Evolutionary conservation across 35 echinoderm and acorn worm species (phyloP), one percentile per base, ranked within the genome.

Genomic region (Chiridota heheva): DNA sequence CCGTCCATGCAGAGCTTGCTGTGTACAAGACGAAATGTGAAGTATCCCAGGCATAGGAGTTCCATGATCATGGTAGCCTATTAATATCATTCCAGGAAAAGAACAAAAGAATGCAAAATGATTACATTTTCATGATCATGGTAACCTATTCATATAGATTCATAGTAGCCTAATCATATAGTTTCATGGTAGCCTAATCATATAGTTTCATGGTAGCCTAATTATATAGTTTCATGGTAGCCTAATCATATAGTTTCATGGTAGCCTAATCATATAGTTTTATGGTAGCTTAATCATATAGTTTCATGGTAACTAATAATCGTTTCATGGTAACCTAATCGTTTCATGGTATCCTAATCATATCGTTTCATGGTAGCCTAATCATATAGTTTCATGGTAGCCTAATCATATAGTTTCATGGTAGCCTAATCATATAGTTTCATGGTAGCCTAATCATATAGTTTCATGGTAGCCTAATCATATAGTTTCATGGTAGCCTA

Each of bases 11-110:
- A 98, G 34, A 46, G 84, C 22, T 76, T 78, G 73, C 75, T 82
- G 44, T 92, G 95, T 42, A 60, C 46, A 12, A 98, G 65, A 29
- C 95, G 72, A 31, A 88, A 75, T 40, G 35, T 56, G 32, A 92
- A 98, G 39, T 88, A 91, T 0, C 18, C 34, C 25, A 98, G 41
- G 42, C 95, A 98, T 35, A 64, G 36, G 5, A 84, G 37, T 44
- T 98, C 95, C 45, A 98, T 74, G 0, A 85, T 18, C 80, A 91
- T 91, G 16, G 95, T 81, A 30, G 69, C 70, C 95, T 96, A 48
- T 18, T 36, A 61, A 42, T 17, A 59, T 22, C 56, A 56, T 51
- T 2, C 17, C 1, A 33, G 20, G 3, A 5, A 7, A 57, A 1
- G 48, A 2, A 59, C 18, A 44, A 26, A 39, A 15, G 28, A 85